Evolutionary conservation across 2,113 vertebrate genomes (phyloP), one percentile per base, ranked within the genome.

Genomic region (Caretta caretta): DNA sequence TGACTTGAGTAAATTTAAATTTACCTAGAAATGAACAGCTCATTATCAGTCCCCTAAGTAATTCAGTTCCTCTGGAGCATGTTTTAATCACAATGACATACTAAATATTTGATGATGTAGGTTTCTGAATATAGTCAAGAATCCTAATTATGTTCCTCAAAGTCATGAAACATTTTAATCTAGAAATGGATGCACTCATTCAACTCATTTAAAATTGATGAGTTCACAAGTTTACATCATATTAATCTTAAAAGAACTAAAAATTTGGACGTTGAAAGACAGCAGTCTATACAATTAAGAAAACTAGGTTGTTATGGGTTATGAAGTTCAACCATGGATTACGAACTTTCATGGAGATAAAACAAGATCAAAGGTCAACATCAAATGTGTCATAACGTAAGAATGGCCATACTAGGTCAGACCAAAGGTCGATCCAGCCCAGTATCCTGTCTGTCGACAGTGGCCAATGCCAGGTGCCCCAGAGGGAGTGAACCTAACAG

Each of bases 351-450:
- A 49, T 12, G 46, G 72, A 51, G 51, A 42, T 2, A 42, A 38
- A 9, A 8, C 10, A 3, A 7, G 1, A 10, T 4, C 19, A 48
- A 31, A 8, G 0, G 35, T 6, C 3, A 31, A 8, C 6, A 24
- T 53, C 48, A 11, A 22, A 80, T 2, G 48, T 16, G 3, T 25
- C 42, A 42, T 42, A 42, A 42, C 42, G 42, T 42, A 42, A 42
- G 42, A 42, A 42, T 42, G 42, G 42, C 42, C 42, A 42, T 42
- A 42, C 42, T 42, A 42, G 42, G 42, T 42, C 42, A 42, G 42
- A 42, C 42, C 42, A 42, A 42, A 42, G 42, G 42, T 42, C 42
- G 2, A 42, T 42, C 42, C 42, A 42, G 42, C 42, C 42, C 42
- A 42, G 42, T 42, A 42, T 42, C 42, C 42, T 42, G 42, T 42